Evolutionary conservation across 2,113 vertebrate genomes (phyloP), one percentile per base, ranked within the genome.

Genomic region (Lasiurus cinereus): DNA sequence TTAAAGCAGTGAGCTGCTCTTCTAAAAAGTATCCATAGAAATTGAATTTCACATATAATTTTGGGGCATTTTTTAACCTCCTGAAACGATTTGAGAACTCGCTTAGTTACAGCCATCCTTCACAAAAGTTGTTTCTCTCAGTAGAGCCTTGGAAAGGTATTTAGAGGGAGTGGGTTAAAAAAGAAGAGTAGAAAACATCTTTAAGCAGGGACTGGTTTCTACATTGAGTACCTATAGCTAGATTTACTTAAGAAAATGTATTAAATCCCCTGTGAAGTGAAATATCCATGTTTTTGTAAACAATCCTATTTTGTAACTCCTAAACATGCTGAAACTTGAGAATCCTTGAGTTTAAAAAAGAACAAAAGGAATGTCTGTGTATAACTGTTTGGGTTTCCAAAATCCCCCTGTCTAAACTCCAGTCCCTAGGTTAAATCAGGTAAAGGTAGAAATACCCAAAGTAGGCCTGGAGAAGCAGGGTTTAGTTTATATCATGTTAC

Each of bases 1-100:
- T 77, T 73, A 91, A 92, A 94, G 39, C 48, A 94, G 12, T 80
- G 82, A 82, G 31, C 77, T 92, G 24, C 36, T 50, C 5, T 92
- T 11, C 24, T 73, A 48, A 93, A 91, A 94, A 86, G 67, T 91
- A 10, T 39, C 64, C 29, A 74, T 22, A 56, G 62, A 95, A 89
- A 91, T 89, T 59, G 24, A 86, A 69, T 91, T 88, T 89, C 74
- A 88, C 6, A 78, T 90, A 56, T 48, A 83, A 83, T 93, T 85
- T 67, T 2, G 33, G 12, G 29, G 29, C 36, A 83, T 76, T 96
- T 90, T 95, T 84, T 52, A 54, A 43, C 27, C 21, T 84, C 8
- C 24, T 56, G 46, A 80, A 76, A 67, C n/a, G 59, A 72, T 83
- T 86, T 19, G 33, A 33, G 29, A 14, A 43, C 5, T 52, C 69